Percentiles rank a stretch among this genome's conserved stretches.
These are phyloP conservation scores for Pocillopora damicornis DNA, from an alignment of 64 coral and sea anemone genomes.

Conservation along the genomic window DNA sequence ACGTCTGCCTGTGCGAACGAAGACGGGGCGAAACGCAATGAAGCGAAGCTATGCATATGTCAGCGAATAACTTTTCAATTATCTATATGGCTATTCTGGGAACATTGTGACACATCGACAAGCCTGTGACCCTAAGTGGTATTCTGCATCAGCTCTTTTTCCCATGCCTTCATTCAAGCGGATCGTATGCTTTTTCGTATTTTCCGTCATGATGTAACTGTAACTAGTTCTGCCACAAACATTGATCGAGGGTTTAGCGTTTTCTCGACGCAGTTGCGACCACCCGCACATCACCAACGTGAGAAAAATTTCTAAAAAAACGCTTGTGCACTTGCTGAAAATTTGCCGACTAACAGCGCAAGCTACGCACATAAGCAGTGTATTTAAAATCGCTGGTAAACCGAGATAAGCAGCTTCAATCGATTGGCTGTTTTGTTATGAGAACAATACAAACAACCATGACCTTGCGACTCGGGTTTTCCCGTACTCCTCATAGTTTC, in stretches of 20 bases:
- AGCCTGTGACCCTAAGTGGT: neutral
- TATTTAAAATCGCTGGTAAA: neutral
- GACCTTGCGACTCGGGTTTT: conserved; percentile 9
- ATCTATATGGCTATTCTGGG: neutral
- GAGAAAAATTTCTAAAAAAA: neutral
- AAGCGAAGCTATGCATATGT: neutral
- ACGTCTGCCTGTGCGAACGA: no score
- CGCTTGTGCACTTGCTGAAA: neutral
- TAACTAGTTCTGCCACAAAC: neutral
- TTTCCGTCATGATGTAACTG: neutral
- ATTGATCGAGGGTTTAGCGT: neutral
- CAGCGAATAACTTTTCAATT: neutral
- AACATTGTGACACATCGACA: neutral
- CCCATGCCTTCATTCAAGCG: neutral
- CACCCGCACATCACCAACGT: neutral
- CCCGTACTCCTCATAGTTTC: neutral
- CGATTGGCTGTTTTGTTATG: conserved; percentile 16
- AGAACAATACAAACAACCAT: conserved; percentile 8
- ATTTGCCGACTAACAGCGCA: neutral
- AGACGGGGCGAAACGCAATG: neutral
- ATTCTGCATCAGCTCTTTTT: neutral
- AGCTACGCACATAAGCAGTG: neutral
- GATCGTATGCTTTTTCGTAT: neutral
- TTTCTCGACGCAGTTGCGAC: neutral
- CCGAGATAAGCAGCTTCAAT: conserved; percentile 40